phyloP scores from a whole-genome alignment of 2,797 vertebrate species.

The Sebastes iracundus region DNA sequence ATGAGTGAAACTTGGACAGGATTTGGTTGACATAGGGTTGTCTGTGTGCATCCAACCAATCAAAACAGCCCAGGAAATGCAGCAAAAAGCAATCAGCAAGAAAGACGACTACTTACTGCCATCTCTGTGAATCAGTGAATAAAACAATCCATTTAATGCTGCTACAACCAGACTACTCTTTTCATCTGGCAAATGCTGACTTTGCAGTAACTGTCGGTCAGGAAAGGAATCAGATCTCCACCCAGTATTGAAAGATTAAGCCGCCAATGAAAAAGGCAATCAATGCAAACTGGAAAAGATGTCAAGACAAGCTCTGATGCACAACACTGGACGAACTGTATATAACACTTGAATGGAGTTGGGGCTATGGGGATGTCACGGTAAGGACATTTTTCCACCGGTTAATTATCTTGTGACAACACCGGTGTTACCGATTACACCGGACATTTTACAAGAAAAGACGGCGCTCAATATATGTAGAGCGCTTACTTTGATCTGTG shows the following conservation, averaged over 20 bases:
- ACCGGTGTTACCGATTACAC: too few species aligned
- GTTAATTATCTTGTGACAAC: too few species aligned
- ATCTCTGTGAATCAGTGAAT: slow-evolving; percentile 15
- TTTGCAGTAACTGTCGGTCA: background rate
- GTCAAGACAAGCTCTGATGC: background rate
- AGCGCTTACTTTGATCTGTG: too few species aligned
- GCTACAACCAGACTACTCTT: background rate
- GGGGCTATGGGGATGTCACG: too few species aligned
- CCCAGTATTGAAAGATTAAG: background rate
- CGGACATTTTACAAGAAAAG: too few species aligned
- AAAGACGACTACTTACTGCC: slow-evolving; percentile 11
- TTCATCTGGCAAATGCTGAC: slow-evolving; percentile 23
- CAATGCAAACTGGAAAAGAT: background rate
- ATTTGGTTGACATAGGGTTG: slow-evolving; percentile 22
- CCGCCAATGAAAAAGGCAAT: background rate
- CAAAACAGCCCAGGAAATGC: slow-evolving; percentile 19
- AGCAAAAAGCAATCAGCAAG: slow-evolving; percentile 29
- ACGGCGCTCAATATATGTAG: too few species aligned
- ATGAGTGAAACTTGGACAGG: slow-evolving; percentile 9
- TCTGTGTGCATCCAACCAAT: slow-evolving; percentile 13
- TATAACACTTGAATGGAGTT: background rate
- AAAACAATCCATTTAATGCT: slow-evolving; percentile 32
- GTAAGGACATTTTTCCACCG: too few species aligned
- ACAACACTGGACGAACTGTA: background rate
- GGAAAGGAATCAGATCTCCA: background rate